Evolutionary conservation across 2,113 vertebrate species (phyloP).

Genomic region (Arvicanthis niloticus): DNA sequence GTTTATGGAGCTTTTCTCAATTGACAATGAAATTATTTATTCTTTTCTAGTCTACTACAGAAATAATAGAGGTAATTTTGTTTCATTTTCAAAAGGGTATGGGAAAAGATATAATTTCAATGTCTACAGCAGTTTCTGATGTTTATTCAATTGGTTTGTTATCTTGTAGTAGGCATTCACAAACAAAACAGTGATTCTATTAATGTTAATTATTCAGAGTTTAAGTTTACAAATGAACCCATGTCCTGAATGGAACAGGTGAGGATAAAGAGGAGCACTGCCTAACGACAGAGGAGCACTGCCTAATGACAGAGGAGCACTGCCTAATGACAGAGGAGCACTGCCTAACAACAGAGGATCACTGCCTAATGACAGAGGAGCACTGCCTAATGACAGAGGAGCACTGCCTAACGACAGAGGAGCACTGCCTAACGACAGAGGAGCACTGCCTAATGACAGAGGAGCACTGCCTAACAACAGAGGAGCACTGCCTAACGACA

Average conservation of each 20-base stretch:
- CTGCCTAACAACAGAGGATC: not conserved
- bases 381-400: too few species aligned
- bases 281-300: too few species aligned
- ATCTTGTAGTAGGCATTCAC: slow-evolving; percentile 7
- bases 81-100: slow-evolving; percentile 11
- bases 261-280: not conserved
- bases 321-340: too few species aligned
- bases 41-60: not conserved
- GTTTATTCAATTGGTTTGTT: slow-evolving; percentile 19
- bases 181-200: not conserved
- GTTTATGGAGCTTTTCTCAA: not conserved
- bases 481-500: not conserved
- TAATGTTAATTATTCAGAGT: slow-evolving; percentile 40
- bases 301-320: too few species aligned
- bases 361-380: not conserved
- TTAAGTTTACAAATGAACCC: slow-evolving; percentile 24
- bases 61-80: slow-evolving; percentile 31
- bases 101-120: not conserved
- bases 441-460: too few species aligned
- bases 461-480: not conserved
- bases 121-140: not conserved
- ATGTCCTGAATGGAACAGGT: not conserved
- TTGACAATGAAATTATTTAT: slow-evolving; percentile 20
- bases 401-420: too few species aligned
- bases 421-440: too few species aligned